A percentile compares a stretch with the other conserved stretches of the same genome.
Conservation (phyloP, 2,113 vertebrate species). For the Jacana jacana region DNA sequence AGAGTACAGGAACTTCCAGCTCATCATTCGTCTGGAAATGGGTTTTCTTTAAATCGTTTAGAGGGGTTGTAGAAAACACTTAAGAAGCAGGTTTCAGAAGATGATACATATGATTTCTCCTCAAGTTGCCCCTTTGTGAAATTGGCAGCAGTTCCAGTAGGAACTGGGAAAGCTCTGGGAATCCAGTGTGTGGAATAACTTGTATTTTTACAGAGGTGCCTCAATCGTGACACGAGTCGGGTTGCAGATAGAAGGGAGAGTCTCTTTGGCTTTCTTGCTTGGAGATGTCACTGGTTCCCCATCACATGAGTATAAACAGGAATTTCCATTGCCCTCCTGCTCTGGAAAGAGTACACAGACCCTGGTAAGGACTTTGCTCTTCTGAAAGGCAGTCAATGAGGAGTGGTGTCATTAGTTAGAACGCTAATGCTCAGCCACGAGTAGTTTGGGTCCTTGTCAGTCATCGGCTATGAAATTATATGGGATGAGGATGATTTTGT, state of each 20-base stretch:
- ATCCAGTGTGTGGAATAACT: neutral
- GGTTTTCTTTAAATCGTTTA: neutral
- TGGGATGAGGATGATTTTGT: neutral
- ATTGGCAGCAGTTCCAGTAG: neutral
- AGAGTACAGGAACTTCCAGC: neutral
- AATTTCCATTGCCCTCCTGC: neutral
- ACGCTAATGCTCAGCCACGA: neutral
- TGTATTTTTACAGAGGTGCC: neutral
- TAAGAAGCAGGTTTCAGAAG: neutral
- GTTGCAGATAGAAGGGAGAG: neutral
- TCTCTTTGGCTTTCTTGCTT: neutral
- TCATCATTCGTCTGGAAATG: neutral
- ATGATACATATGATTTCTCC: neutral
- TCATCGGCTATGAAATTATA: neutral
- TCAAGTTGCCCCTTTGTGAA: neutral
- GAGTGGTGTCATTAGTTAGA: neutral
- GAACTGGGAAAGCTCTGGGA: neutral
- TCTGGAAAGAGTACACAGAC: neutral
- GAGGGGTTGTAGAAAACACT: neutral
- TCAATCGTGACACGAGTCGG: neutral
- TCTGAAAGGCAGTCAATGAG: neutral
- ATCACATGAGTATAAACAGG: neutral
- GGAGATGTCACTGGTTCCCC: neutral
- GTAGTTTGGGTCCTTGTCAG: neutral
- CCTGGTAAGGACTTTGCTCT: neutral